These are phyloP conservation scores for Motacilla tschutschensis DNA, from an alignment of 2,113 vertebrate species.

Conservation along the genomic window DNA sequence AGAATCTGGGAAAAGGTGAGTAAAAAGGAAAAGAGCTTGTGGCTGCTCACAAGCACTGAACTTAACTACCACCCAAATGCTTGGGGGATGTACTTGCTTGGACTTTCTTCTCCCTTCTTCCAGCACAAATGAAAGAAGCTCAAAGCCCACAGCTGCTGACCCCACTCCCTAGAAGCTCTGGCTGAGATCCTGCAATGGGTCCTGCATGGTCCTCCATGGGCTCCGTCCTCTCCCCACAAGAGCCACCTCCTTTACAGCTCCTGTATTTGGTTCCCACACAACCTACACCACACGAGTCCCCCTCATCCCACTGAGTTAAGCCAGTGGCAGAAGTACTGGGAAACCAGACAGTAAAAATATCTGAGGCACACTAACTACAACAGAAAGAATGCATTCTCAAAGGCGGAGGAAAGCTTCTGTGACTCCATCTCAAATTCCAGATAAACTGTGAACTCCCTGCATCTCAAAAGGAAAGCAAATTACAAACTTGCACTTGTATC, in stretches of 20 bases:
- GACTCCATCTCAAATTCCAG: background rate
- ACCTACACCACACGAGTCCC: accelerated
- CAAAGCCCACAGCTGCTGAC: background rate
- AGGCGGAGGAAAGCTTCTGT: background rate
- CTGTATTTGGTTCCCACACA: background rate
- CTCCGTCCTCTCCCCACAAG: background rate
- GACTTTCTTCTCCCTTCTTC: background rate
- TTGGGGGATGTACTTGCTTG: background rate
- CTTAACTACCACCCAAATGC: background rate
- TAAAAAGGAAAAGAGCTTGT: accelerated
- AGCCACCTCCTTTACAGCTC: background rate
- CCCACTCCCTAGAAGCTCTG: background rate
- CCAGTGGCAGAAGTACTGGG: background rate
- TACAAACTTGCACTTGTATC: background rate
- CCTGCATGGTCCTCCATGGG: too few species aligned
- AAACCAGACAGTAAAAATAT: background rate
- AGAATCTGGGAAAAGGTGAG: background rate
- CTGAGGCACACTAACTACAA: background rate
- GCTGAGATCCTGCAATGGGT: background rate
- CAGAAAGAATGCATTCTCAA: background rate
- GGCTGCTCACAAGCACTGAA: background rate
- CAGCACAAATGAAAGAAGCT: background rate
- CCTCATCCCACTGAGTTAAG: background rate
- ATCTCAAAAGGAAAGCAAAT: background rate
- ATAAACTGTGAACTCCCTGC: background rate